These are phyloP conservation scores for Garra rufa DNA, from an alignment of 2,113 vertebrate species.

Conservation along the genomic window DNA sequence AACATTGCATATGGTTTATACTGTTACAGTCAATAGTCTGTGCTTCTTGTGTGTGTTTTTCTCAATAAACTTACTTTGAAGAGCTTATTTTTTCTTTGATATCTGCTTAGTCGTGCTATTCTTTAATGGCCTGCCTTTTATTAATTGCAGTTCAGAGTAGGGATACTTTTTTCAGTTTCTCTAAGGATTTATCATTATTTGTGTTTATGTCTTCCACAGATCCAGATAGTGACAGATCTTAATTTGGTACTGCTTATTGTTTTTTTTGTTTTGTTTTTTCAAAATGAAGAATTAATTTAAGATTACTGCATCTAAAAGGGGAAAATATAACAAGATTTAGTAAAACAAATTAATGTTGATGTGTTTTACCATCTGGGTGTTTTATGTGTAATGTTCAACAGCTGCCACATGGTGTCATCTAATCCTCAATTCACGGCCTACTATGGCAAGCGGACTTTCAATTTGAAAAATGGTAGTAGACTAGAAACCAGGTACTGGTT, in stretches of 20 bases:
- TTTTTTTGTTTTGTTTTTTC: no score
- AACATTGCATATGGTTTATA: background rate
- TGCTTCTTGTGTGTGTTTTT: background rate
- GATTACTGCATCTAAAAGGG: no score
- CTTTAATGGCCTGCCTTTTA: no score
- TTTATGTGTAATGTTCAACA: conserved; percentile 17
- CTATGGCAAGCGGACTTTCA: background rate
- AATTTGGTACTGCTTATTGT: no score
- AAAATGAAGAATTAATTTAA: no score
- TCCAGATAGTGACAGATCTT: no score
- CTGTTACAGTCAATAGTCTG: background rate
- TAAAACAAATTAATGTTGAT: background rate
- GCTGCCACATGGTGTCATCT: conserved; percentile 37
- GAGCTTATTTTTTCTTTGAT: background rate
- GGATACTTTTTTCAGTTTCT: no score
- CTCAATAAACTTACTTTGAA: background rate
- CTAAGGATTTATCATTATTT: no score
- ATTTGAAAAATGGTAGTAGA: no score
- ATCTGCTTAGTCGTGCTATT: background rate
- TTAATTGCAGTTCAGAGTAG: no score
- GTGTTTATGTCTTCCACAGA: no score
- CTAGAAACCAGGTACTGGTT: no score
- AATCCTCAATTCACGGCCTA: background rate
- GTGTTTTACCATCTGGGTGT: background rate
- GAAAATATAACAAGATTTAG: background rate